Evolutionary conservation across 2,113 vertebrate species (phyloP).

Genomic region (Perccottus glenii): DNA sequence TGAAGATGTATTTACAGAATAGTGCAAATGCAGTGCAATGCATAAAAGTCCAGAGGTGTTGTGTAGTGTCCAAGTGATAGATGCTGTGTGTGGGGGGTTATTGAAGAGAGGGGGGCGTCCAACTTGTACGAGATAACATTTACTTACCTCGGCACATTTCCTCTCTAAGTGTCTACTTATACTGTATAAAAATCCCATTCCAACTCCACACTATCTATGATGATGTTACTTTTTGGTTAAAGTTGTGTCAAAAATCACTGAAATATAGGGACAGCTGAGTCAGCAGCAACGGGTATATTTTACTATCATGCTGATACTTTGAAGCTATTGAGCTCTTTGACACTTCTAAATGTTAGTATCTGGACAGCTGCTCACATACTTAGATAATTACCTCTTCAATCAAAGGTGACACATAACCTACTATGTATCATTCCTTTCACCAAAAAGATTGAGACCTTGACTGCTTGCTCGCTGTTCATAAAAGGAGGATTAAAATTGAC

Average conservation of each 20-base stretch:
- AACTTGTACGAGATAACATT: too few species aligned
- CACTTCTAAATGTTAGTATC: slow-evolving; percentile 24
- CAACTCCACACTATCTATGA: neutral
- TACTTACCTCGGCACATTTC: too few species aligned
- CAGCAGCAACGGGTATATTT: slow-evolving; percentile 21
- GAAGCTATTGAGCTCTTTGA: slow-evolving; percentile 37
- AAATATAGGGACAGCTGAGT: slow-evolving; percentile 49
- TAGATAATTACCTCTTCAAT: slow-evolving; percentile 41
- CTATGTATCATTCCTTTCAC: slow-evolving; percentile 16
- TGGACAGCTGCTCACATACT: slow-evolving; percentile 39
- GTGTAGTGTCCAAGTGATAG: too few species aligned
- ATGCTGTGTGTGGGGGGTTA: too few species aligned
- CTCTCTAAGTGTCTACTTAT: too few species aligned
- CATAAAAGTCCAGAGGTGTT: too few species aligned
- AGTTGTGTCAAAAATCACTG: too few species aligned
- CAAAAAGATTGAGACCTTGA: slow-evolving; percentile 31
- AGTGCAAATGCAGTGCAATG: too few species aligned
- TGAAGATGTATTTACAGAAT: too few species aligned
- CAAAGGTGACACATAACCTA: slow-evolving; percentile 22
- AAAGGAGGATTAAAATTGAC: slow-evolving; percentile 22
- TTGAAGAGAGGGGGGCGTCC: too few species aligned
- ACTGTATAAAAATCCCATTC: too few species aligned
- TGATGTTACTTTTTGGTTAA: neutral
- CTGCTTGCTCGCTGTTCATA: slow-evolving; percentile 5
- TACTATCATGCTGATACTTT: slow-evolving; percentile 34